These are phyloP conservation scores for Torymus texanus DNA, from an alignment of 2,888 invertebrate genomes.

Conservation along the genomic window DNA sequence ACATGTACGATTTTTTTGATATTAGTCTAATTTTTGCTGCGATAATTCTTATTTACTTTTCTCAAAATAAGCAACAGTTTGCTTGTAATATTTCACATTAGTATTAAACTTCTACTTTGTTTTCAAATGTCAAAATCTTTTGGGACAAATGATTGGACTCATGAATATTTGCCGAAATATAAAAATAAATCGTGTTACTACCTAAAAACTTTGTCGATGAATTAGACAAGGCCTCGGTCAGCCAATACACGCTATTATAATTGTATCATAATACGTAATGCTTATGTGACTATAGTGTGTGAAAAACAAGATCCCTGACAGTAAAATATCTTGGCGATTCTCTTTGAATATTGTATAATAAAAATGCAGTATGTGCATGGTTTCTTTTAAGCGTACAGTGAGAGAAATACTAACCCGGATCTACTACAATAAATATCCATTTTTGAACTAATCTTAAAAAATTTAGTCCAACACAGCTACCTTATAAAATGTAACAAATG, in stretches of 20 bases:
- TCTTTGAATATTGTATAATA: constrained; percentile 25
- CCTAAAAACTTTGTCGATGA: constrained; percentile 39
- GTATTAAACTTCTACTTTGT: too few species aligned
- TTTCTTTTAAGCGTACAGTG: constrained; percentile 29
- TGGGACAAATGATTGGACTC: too few species aligned
- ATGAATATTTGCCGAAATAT: constrained; percentile 32
- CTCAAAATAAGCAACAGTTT: too few species aligned
- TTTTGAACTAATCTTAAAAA: background rate
- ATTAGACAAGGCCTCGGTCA: constrained; percentile 35
- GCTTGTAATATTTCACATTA: too few species aligned
- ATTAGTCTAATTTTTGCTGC: constrained; percentile 3
- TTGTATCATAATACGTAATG: constrained; percentile 30
- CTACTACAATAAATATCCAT: too few species aligned
- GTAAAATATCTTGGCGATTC: constrained; percentile 16
- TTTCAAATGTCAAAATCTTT: too few species aligned
- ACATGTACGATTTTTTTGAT: constrained; percentile 38
- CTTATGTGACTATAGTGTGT: constrained; percentile 17
- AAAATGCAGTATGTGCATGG: constrained; percentile 13
- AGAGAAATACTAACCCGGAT: constrained; percentile 33
- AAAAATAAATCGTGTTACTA: constrained; percentile 55
- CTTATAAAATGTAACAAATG: constrained; percentile 37
- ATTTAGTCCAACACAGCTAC: background rate
- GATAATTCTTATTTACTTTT: background rate
- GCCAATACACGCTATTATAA: constrained; percentile 17
- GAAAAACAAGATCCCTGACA: constrained; percentile 25